Percentiles rank a stretch among this genome's conserved stretches.
These are phyloP conservation scores for Pinctada fucata DNA, from an alignment of 2,888 invertebrate genomes.

Conservation along the genomic window DNA sequence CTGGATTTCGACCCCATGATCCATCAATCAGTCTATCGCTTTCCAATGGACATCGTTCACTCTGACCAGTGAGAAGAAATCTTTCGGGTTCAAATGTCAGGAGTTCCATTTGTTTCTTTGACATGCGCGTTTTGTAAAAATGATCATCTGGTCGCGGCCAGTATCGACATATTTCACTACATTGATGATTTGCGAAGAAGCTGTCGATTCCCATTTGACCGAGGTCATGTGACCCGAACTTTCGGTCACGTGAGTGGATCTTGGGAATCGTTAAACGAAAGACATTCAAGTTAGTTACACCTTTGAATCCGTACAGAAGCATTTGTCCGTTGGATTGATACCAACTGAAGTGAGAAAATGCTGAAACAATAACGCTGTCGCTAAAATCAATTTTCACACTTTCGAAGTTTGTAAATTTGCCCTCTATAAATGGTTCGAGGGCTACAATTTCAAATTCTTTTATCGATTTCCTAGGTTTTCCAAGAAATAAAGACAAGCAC, in stretches of 20 bases:
- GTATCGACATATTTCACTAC: slow-evolving; percentile 55
- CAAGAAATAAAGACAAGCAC: slow-evolving; percentile 56
- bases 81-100: slow-evolving; percentile 21
- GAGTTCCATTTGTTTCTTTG: slow-evolving; percentile 22
- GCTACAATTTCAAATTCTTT: slow-evolving; percentile 57
- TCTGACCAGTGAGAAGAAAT: background rate
- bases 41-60: background rate
- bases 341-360: slow-evolving; percentile 64
- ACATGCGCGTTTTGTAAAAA: slow-evolving; percentile 1
- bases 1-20: background rate
- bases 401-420: slow-evolving; percentile 54
- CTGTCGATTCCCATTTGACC: slow-evolving; percentile 59
- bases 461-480: slow-evolving; percentile 53
- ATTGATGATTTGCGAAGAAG: slow-evolving; percentile 61
- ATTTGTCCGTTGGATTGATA: slow-evolving; percentile 54
- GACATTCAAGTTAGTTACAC: slow-evolving; percentile 45
- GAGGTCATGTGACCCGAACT: slow-evolving; percentile 53
- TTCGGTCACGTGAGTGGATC: slow-evolving; percentile 54
- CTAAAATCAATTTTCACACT: slow-evolving; percentile 42
- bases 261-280: slow-evolving; percentile 59
- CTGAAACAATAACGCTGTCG: slow-evolving; percentile 51
- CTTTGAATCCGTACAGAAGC: slow-evolving; percentile 60
- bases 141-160: slow-evolving; percentile 48
- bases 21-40: too few relatives aligned
- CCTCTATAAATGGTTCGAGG: slow-evolving; percentile 56